phyloP scores from a whole-genome alignment of 2,888 invertebrate genomes.

The Torymus auratus region DNA sequence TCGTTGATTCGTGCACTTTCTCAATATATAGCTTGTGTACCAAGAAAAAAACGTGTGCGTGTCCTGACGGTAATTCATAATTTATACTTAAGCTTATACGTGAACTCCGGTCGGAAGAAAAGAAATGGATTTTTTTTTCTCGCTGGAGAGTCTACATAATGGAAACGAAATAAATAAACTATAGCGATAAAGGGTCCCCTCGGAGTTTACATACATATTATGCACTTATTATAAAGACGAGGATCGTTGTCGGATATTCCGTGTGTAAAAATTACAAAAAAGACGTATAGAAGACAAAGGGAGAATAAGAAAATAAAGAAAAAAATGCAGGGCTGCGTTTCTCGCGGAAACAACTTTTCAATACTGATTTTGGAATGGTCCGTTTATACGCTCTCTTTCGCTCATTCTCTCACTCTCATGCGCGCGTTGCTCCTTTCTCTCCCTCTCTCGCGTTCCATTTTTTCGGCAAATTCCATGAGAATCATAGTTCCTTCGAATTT shows the following conservation, averaged over 20 bases:
- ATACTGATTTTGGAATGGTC: conserved; percentile 76
- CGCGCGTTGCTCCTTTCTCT: neutral
- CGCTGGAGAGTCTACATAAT: conserved; percentile 15
- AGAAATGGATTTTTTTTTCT: conserved; percentile 25
- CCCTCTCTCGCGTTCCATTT: conserved; percentile 5
- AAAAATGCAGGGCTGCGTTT: conserved; percentile 62
- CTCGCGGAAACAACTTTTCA: conserved; percentile 61
- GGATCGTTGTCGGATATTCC: conserved; percentile 22
- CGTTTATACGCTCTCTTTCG: conserved; percentile 58
- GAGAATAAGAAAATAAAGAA: conserved; percentile 7
- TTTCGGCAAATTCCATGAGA: neutral
- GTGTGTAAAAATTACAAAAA: conserved; percentile 18
- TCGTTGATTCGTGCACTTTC: too few relatives aligned
- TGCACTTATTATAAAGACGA: conserved; percentile 6
- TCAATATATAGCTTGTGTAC: too few relatives aligned
- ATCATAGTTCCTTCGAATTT: too few relatives aligned
- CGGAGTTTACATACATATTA: conserved; percentile 2
- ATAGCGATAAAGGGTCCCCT: conserved; percentile 40
- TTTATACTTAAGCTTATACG: too few relatives aligned
- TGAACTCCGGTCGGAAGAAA: neutral
- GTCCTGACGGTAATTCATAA: too few relatives aligned
- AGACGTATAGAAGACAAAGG: too few relatives aligned
- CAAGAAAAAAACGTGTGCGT: too few relatives aligned
- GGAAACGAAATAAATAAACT: conserved; percentile 37
- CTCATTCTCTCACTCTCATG: conserved; percentile 23